Base-by-base conservation (phyloP, 2,888 invertebrate genomes). In the Apotomis turbidana region DNA sequence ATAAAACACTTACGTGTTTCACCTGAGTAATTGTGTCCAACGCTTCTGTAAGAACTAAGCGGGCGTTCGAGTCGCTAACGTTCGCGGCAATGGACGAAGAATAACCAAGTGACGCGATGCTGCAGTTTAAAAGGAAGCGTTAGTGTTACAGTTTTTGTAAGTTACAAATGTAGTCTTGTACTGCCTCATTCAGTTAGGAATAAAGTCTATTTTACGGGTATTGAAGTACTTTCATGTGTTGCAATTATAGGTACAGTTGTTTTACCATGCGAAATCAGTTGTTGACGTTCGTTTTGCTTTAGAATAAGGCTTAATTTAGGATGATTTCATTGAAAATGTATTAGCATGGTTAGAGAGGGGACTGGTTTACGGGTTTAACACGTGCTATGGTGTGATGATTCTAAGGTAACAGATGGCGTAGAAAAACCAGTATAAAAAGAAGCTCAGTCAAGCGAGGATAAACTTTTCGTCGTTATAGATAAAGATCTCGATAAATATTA, bases 311-410 rank as follows among this genome's bases (percentile, higher is more conserved):
- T 12, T 38, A 62, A 13, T 52, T 51, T 71, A 4, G 61, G 8
- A 51, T 57, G 51, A 51, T 51, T 49, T 0, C 4, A 41, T 4
- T 51, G 41, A 57, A 36, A 61, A 9, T 38, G 13, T 3, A n/a
- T 13, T 12, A 27, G 5, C 8, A 54, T 62, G 59, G 46, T 44
- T 55, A 57, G 49, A 58, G 49, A 13, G 67, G 71, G 68, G 52
- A 54, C 63, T 68, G 72, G 68, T 68, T 68, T 68, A 63, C 52
- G 76, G 78, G 70, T 77, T 77, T 77, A 89, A 91, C 91, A 90
- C 91, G 91, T 89, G 92, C 90, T 82, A 81, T 80, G 76, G 79
- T 83, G 84, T 82, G 87, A 84, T 87, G 87, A 87, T 80, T 83
- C 83, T 82, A 79, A 80, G 76, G 79, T 76, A 81, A 83, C 90